Evolutionary conservation across 2,888 invertebrate species (phyloP), one percentile per base, ranked within the genome.

Genomic region (Dryobotodes eremita): DNA sequence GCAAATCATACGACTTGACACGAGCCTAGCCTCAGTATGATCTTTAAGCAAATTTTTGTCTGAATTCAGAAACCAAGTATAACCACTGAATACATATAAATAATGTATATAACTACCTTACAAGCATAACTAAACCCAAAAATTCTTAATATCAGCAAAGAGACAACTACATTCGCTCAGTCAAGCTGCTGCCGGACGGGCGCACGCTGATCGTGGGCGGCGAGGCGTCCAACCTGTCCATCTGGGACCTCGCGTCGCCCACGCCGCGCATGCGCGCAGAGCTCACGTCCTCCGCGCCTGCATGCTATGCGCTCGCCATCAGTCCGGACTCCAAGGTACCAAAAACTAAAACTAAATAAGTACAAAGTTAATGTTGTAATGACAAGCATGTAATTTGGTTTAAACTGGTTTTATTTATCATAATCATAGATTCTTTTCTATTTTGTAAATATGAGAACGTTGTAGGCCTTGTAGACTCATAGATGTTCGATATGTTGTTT

Each of bases 241-340:
- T 99, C 90, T 99, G 99, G 99, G 99, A 99, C 96, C 96, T 99
- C 87, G 94, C 85, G 17, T 26, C 98, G 89, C 98, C 99, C 62
- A 99, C 99, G 88, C 99, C 99, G 78, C 97, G 99, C 77, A 99
- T 99, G 92, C 98, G 99, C 93, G 99, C 99, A 20, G 99, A 99
- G 93, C 95, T 98, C 75, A 98, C 98, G 42, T 98, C 98, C 2
- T 98, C 98, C 81, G 99, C 99, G 81, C 99, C 99, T 46, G 99
- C 99, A 0, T 99, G 99, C 96, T 99, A 99, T 95, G 99, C 99
- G 74, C 97, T 99, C 75, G 99, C 99, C 82, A 99, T 99, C 90
- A 99, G 99, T 90, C 99, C 99, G 0, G 99, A 99, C 96, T 99
- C 99, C 82, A 99, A 99, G 97, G 98, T 97, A 90, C 59, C n/a